phyloP scores from a whole-genome alignment of 2,797 vertebrate genomes.

The Balearica regulorum region DNA sequence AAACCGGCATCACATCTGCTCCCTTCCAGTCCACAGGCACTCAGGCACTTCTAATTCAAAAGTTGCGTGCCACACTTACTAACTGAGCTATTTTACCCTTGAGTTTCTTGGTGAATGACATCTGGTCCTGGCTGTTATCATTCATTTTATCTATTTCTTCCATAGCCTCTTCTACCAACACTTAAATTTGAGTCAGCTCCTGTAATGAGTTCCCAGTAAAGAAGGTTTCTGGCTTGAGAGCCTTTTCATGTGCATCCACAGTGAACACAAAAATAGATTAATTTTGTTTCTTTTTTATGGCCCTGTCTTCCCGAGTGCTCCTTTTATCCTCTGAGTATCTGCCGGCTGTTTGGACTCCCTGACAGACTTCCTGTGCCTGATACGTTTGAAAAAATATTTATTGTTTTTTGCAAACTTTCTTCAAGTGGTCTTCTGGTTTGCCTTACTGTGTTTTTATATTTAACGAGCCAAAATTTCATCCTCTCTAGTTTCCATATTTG shows the following conservation, averaged over 20 bases:
- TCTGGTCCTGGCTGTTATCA: not conserved
- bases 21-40: not conserved
- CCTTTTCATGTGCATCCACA: not conserved
- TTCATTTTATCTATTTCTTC: not conserved
- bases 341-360: not conserved
- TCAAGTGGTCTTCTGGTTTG: not conserved
- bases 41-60: not conserved
- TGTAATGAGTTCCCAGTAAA: not conserved
- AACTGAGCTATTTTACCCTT: not conserved
- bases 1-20: not conserved
- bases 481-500: conserved; percentile 23
- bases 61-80: not conserved
- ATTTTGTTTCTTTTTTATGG: not conserved
- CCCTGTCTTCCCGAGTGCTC: not conserved
- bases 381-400: not conserved
- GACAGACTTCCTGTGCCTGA: not conserved
- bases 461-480: not conserved
- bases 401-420: not conserved
- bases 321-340: not conserved
- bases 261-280: not conserved
- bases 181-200: not conserved
- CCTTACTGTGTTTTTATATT: not conserved
- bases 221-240: not conserved
- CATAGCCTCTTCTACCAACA: not conserved
- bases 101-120: not conserved